Evolutionary conservation across 1,140 invertebrate species (phyloP).

Genomic region (Hylaeus anthracinus): DNA sequence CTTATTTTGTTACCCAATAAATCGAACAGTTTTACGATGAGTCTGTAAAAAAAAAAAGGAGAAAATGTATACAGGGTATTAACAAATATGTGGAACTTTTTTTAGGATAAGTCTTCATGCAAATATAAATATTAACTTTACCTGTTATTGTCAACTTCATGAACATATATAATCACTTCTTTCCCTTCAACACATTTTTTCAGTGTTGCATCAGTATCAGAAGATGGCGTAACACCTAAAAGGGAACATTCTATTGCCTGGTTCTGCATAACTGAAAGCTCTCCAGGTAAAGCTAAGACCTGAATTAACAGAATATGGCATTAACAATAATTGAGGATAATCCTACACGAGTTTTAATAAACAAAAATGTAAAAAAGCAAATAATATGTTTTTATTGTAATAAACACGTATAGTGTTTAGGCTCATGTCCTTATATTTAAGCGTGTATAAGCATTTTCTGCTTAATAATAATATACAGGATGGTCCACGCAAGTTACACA

Average conservation of each 20-base stretch:
- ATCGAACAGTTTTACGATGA: conserved; percentile 83
- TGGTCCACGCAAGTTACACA: too few relatives aligned
- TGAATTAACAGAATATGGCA: conserved; percentile 65
- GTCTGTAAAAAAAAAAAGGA: conserved; percentile 75
- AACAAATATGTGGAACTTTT: too few relatives aligned
- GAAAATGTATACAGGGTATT: background rate
- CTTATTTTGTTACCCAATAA: conserved; percentile 82
- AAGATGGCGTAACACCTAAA: conserved; percentile 50
- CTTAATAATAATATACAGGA: background rate
- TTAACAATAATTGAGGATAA: conserved; percentile 2
- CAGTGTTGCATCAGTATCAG: conserved; percentile 59
- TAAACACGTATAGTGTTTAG: background rate
- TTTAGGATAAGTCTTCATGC: conserved; percentile 1
- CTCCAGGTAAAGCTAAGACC: conserved; percentile 81
- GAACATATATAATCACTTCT: conserved; percentile 81
- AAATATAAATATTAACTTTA: conserved; percentile 63
- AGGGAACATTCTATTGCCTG: conserved; percentile 81
- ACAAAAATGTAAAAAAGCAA: conserved; percentile 2
- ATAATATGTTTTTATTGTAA: conserved; percentile 17
- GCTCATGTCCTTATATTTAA: background rate
- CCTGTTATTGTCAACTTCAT: conserved; percentile 82
- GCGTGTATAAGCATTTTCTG: background rate
- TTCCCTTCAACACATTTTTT: conserved; percentile 64
- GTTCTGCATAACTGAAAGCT: conserved; percentile 82
- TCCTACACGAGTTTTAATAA: background rate